phyloP scores from a whole-genome alignment of 2,797 vertebrate species.

The Myotis pilosus region DNA sequence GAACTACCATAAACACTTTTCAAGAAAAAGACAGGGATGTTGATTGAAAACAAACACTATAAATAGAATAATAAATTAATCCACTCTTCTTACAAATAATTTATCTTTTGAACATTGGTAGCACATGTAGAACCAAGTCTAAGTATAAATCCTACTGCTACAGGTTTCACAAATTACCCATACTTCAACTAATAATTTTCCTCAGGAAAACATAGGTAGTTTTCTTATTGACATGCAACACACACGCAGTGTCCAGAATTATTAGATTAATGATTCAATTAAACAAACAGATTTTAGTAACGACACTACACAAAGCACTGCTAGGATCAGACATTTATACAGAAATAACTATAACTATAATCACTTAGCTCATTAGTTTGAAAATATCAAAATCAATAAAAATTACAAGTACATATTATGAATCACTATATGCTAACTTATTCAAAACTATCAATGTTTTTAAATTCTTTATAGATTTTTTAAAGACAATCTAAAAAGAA shows the following conservation, averaged over 20 bases:
- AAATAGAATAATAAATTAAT: background rate
- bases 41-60: background rate
- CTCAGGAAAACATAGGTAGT: background rate
- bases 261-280: slow-evolving; percentile 4
- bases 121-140: background rate
- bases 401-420: background rate
- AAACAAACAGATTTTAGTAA: slow-evolving; percentile 13
- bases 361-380: background rate
- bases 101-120: slow-evolving; percentile 8
- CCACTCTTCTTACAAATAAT: background rate
- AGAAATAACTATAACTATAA: background rate
- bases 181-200: background rate
- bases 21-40: background rate
- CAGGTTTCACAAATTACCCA: background rate
- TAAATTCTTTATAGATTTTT: background rate
- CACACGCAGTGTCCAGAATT: background rate
- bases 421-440: background rate
- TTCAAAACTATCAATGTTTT: background rate
- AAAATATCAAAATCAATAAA: background rate
- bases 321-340: background rate
- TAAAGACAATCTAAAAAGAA: background rate
- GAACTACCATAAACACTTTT: slow-evolving; percentile 21
- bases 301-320: background rate
- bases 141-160: slow-evolving; percentile 5
- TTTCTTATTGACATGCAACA: background rate